phyloP scores from a whole-genome alignment of 2,888 invertebrate species.

The Smittia aterrima region DNA sequence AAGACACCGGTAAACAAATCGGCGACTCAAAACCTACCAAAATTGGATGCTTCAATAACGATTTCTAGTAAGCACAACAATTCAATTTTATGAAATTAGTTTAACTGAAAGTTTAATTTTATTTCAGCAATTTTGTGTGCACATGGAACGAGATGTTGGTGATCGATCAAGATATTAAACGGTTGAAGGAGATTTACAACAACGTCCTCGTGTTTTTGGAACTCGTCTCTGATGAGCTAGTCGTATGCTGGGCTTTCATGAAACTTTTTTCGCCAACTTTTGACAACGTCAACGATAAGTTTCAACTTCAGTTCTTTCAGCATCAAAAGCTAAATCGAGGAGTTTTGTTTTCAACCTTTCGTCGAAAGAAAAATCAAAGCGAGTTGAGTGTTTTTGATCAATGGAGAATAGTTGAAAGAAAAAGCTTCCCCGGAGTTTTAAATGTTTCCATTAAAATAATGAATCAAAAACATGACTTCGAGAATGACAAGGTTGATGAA shows the following conservation, averaged over 20 bases:
- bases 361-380: neutral
- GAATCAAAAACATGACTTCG: neutral
- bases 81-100: neutral
- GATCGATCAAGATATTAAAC: conserved; percentile 27
- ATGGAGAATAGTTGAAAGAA: neutral
- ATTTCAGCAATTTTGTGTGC: conserved; percentile 30
- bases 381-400: conserved; percentile 23
- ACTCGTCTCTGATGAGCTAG: neutral
- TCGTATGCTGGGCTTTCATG: conserved; percentile 39
- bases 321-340: conserved; percentile 4
- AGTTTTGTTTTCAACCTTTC: neutral
- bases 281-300: conserved; percentile 29
- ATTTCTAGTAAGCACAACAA: neutral
- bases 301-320: conserved; percentile 26
- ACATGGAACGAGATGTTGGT: conserved; percentile 37
- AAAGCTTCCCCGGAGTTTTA: neutral
- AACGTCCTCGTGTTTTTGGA: conserved; percentile 40
- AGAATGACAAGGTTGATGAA: neutral
- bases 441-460: conserved; percentile 10
- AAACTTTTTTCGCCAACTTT: conserved; percentile 12
- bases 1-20: conserved; percentile 32
- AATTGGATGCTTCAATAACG: neutral
- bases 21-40: neutral
- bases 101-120: neutral
- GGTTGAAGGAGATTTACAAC: conserved; percentile 21